Evolutionary conservation across 2,797 vertebrate species (phyloP).

Genomic region (Periophthalmus magnuspinnatus): DNA sequence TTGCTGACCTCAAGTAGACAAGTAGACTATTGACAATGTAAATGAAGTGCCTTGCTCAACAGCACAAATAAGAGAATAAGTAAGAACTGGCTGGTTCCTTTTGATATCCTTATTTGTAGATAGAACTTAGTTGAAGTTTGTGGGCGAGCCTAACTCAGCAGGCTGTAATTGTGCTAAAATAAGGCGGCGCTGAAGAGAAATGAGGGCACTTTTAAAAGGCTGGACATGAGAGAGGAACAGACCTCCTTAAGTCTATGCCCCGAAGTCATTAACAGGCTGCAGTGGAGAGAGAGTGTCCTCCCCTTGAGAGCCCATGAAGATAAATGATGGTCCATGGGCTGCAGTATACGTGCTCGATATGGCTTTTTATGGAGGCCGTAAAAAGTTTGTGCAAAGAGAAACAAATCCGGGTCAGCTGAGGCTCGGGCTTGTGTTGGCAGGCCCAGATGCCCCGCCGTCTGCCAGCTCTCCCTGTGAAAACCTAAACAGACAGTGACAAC

Average conservation of each 20-base stretch:
- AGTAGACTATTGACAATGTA: too few species aligned
- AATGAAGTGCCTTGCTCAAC: background rate
- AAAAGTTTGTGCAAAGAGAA: conserved; percentile 63
- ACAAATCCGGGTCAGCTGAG: conserved; percentile 62
- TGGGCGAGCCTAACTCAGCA: conserved; percentile 35
- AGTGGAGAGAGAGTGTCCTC: conserved; percentile 33
- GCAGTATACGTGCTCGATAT: conserved; percentile 30
- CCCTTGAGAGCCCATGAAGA: conserved; percentile 44
- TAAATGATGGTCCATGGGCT: conserved; percentile 51
- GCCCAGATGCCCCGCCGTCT: conserved; percentile 35
- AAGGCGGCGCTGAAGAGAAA: conserved; percentile 55
- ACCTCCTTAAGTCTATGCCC: conserved; percentile 51
- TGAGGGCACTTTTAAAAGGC: conserved; percentile 53
- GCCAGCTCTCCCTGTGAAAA: conserved; percentile 67
- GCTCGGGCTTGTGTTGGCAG: conserved; percentile 60
- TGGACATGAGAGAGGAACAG: conserved; percentile 49
- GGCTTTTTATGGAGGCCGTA: conserved; percentile 56
- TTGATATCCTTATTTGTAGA: background rate
- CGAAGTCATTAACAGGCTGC: conserved; percentile 58
- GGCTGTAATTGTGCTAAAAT: conserved; percentile 64
- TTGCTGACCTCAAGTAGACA: too few species aligned
- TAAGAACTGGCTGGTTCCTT: background rate
- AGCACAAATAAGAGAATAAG: background rate
- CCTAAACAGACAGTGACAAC: conserved; percentile 62
- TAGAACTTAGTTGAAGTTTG: conserved; percentile 13